Evolutionary conservation across 2,113 vertebrate genomes (phyloP).

Genomic region (Nymphicus hollandicus): DNA sequence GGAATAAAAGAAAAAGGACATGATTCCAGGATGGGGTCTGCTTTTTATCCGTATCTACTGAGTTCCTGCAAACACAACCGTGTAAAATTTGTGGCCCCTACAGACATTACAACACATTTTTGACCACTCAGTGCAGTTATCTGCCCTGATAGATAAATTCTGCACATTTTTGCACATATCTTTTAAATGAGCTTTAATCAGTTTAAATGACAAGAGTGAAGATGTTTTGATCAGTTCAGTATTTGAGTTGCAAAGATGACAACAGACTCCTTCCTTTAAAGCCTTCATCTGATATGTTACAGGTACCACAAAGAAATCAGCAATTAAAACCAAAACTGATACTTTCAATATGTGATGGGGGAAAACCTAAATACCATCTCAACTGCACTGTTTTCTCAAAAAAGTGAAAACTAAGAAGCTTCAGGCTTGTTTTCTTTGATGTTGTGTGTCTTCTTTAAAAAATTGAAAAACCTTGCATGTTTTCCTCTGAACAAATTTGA

Average conservation of each 20-base stretch:
- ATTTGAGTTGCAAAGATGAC: slow-evolving; percentile 25
- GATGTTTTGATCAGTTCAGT: slow-evolving; percentile 60
- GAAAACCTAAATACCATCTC: background rate
- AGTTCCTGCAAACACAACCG: background rate
- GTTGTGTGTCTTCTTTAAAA: background rate
- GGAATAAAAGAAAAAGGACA: background rate
- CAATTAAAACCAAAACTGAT: slow-evolving; percentile 47
- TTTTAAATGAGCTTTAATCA: slow-evolving; percentile 57
- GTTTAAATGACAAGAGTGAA: slow-evolving; percentile 34
- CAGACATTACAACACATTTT: background rate
- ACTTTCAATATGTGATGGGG: background rate
- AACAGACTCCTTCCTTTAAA: slow-evolving; percentile 53
- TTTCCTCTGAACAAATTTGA: background rate
- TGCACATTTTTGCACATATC: background rate
- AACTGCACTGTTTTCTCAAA: background rate
- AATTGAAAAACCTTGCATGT: background rate
- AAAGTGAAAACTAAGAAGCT: background rate
- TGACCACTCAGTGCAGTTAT: background rate
- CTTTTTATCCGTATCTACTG: background rate
- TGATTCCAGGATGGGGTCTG: background rate
- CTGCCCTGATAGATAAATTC: background rate
- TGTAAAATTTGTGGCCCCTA: background rate
- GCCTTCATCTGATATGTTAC: slow-evolving; percentile 21
- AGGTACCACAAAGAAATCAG: slow-evolving; percentile 31
- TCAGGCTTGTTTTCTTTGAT: slow-evolving; percentile 15